phyloP scores from a whole-genome alignment of 2,113 vertebrate species.

The Calypte anna region DNA sequence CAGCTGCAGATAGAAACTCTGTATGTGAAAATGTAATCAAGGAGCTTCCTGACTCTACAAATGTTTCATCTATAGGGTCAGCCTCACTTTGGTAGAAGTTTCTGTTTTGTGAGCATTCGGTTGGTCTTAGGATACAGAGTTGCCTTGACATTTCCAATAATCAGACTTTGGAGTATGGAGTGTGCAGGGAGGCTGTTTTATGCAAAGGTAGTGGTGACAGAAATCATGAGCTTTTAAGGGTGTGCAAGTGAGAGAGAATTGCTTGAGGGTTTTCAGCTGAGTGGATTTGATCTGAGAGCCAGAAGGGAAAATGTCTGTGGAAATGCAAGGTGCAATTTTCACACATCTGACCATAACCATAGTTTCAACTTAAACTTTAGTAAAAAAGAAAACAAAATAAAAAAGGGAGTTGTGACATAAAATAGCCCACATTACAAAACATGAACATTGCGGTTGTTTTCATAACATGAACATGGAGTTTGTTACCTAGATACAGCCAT shows the following conservation, averaged over 20 bases:
- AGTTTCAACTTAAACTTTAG: slow-evolving; percentile 2
- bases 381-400: not conserved
- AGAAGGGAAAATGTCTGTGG: not conserved
- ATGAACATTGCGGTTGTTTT: not conserved
- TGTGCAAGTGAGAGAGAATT: not conserved
- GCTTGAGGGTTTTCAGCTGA: not conserved
- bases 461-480: not conserved
- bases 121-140: not conserved
- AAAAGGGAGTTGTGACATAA: not conserved
- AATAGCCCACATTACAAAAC: not conserved
- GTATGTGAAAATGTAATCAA: not conserved
- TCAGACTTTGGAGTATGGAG: not conserved
- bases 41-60: not conserved
- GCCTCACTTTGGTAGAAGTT: not conserved
- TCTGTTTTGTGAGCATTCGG: not conserved
- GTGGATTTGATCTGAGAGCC: not conserved
- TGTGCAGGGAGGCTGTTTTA: not conserved
- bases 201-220: not conserved
- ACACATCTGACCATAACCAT: not conserved
- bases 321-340: not conserved
- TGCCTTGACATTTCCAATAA: not conserved
- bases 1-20: not conserved
- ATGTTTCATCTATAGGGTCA: not conserved
- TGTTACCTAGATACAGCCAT: slow-evolving; percentile 12
- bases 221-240: not conserved